A percentile compares a stretch with the other conserved stretches of the same genome.
Conservation (phyloP, 2,888 invertebrate species). For the Aporophyla nigra region DNA sequence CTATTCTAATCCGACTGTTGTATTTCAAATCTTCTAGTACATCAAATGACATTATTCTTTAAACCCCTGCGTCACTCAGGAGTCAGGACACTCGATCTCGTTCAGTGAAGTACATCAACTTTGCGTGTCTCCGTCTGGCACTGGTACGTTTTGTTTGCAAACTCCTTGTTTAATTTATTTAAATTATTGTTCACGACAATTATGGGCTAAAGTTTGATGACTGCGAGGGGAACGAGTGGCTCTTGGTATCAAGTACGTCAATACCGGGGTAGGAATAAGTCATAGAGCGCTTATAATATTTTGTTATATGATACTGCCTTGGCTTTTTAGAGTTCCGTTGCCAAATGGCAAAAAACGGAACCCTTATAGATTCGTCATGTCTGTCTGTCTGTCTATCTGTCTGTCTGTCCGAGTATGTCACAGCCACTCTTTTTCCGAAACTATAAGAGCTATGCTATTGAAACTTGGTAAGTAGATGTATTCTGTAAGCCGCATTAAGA, state of each 20-base stretch:
- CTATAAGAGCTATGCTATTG: too few species aligned
- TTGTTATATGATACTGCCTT: background rate
- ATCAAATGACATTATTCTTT: background rate
- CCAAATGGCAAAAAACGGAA: too few species aligned
- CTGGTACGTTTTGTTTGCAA: conserved; percentile 44
- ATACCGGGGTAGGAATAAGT: background rate
- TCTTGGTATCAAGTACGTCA: conserved; percentile 14
- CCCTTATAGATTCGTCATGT: too few species aligned
- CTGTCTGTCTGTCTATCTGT: too few species aligned
- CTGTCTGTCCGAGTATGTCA: too few species aligned
- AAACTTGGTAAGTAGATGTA: too few species aligned
- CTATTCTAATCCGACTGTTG: background rate
- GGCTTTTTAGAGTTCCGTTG: too few species aligned
- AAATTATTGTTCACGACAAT: conserved; percentile 65
- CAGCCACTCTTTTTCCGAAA: too few species aligned
- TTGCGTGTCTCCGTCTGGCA: conserved; percentile 13
- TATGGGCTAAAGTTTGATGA: conserved; percentile 59
- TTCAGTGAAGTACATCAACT: conserved; percentile 28
- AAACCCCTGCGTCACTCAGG: background rate
- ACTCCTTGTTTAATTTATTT: conserved; percentile 62
- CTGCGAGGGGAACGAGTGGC: conserved; percentile 41
- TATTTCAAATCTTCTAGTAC: background rate
- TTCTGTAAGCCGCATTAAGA: too few species aligned
- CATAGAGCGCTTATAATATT: conserved; percentile 15
- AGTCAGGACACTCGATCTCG: conserved; percentile 23